These are phyloP conservation scores for Drosophila grimshawi DNA, from an alignment of 1,140 invertebrate genomes.

Conservation along the genomic window DNA sequence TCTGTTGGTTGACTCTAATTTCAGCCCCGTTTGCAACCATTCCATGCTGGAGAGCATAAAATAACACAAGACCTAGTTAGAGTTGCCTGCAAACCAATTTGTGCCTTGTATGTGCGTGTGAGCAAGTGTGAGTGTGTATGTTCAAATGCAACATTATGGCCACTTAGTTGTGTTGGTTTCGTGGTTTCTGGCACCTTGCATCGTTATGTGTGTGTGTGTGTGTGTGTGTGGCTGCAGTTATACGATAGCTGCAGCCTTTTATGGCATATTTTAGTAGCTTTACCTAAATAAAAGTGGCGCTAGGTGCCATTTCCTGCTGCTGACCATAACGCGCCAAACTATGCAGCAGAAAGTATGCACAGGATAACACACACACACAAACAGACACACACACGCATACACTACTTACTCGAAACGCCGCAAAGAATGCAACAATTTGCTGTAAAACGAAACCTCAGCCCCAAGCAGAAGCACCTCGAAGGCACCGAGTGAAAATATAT, in stretches of 20 bases:
- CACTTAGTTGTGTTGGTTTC: conserved; percentile 58
- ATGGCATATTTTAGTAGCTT: conserved; percentile 76
- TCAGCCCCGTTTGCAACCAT: conserved; percentile 47
- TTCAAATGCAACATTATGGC: conserved; percentile 65
- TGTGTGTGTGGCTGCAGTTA: conserved; percentile 62
- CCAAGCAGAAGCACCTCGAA: conserved; percentile 7
- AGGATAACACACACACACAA: neutral
- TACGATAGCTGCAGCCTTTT: conserved; percentile 73
- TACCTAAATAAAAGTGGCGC: conserved; percentile 62
- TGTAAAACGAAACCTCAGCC: conserved; percentile 69
- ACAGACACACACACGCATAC: conserved; percentile 13
- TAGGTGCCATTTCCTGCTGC: conserved; percentile 57
- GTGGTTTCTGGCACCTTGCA: conserved; percentile 30
- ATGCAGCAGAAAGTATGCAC: conserved; percentile 37
- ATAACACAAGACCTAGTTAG: conserved; percentile 69
- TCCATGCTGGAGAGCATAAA: conserved; percentile 52
- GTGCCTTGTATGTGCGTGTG: conserved; percentile 8
- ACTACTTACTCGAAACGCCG: conserved; percentile 11
- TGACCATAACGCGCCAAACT: conserved; percentile 60
- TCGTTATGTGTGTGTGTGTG: conserved; percentile 20
- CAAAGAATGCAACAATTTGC: conserved; percentile 74
- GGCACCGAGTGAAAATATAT: conserved; percentile 38
- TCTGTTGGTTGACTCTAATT: conserved; percentile 59
- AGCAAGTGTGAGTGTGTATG: conserved; percentile 21
- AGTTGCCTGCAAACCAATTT: conserved; percentile 25